A percentile compares a stretch with the other conserved stretches of the same genome.
phyloP scores from a whole-genome alignment of 2,797 vertebrate species.

The Acanthiza pusilla region DNA sequence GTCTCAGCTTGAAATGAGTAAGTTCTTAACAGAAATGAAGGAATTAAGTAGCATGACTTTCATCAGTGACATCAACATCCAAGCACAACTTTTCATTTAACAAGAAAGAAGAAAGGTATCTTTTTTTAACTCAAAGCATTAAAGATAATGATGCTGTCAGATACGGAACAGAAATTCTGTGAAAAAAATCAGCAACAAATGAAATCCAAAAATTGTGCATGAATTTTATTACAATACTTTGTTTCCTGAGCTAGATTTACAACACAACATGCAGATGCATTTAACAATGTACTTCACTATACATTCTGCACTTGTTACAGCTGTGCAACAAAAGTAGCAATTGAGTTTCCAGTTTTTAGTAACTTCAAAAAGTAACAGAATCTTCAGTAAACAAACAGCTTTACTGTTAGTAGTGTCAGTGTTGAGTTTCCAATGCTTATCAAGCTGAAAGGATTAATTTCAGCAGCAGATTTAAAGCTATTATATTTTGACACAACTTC shows the following conservation, averaged over 20 bases:
- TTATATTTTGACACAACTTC: neutral
- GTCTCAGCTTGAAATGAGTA: neutral
- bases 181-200: neutral
- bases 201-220: slow-evolving; percentile 11
- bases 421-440: neutral
- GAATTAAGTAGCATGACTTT: neutral
- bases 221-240: slow-evolving; percentile 59
- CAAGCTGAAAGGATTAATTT: neutral
- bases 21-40: neutral
- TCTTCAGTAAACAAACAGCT: neutral
- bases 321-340: slow-evolving; percentile 51
- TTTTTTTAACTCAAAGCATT: neutral
- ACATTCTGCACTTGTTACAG: slow-evolving; percentile 50
- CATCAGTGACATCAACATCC: neutral
- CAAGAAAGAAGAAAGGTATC: neutral
- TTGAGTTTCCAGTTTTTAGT: slow-evolving; percentile 1
- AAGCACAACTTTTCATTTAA: neutral
- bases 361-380: neutral
- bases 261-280: slow-evolving; percentile 58
- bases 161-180: neutral
- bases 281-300: slow-evolving; percentile 63
- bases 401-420: neutral
- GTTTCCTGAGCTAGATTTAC: slow-evolving; percentile 42
- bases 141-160: neutral
- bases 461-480: neutral